Evolutionary conservation across 2,797 vertebrate species (phyloP), one percentile per base, ranked within the genome.

Genomic region (Alcedo atthis): DNA sequence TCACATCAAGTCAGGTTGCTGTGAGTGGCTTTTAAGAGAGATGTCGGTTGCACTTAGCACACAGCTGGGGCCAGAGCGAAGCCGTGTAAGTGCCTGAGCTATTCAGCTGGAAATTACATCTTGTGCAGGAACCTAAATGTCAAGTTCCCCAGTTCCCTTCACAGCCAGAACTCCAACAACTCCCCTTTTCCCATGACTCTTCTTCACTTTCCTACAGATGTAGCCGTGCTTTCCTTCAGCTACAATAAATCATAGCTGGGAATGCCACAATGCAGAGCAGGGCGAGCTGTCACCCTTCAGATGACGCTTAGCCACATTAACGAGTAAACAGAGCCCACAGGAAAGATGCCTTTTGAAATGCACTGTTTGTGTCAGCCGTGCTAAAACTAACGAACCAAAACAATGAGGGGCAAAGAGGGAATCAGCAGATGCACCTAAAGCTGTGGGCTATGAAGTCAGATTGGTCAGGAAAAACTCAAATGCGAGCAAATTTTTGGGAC

Each of bases 61-160:
- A 95, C 90, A 96, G 94, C 67, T 90, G 89, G 87, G 94, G 89
- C 91, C 89, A 57, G 67, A 96, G 73, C n/a, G 59, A 97, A 90
- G 81, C 87, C 92, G 54, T 71, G 92, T 79, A 87, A 91, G 84
- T 84, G 97, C 93, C 95, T 71, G 20, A 90, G 85, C 87, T 81
- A 54, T 95, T 96, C 93, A 87, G 84, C 53, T 97, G 95, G 94
- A 97, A 97, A 96, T 95, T 91, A 89, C 78, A 94, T 95, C 90
- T 94, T 96, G 81, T 93, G 90, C 58, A 82, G 94, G 92, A 94
- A 53, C 85, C 93, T 84, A 97, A 96, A 97, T 96, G 97, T 96
- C 96, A 95, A 62, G 40, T 79, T 95, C 76, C 70, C 58, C 92
- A n/a, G 89, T 84, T 78, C 81, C 89, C 67, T 57, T 71, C 85